Base-by-base conservation (phyloP, 64 coral and sea anemone species). In the Pocillopora verrucosa region DNA sequence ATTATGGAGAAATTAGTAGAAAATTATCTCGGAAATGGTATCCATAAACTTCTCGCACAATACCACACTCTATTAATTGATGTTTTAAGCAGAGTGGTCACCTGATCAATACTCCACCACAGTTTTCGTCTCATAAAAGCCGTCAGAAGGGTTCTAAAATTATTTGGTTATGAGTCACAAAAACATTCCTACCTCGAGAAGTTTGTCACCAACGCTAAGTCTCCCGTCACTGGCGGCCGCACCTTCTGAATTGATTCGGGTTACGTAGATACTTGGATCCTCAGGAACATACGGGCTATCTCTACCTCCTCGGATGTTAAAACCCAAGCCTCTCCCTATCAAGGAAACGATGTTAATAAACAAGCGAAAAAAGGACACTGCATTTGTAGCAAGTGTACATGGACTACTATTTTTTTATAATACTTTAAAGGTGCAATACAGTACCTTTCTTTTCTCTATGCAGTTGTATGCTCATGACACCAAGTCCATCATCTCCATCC, bases 191-290 rank as follows among this genome's bases (percentile, higher is more conserved):
- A 98, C 95, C 95, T 98, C 95, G 9, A 98, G 56, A 2, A 98
- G 92, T 34, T 91, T 92, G 76, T 95, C 97, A 4, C 97, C 97
- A 36, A 87, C 88, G 16, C 84, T 70, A 10, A 99, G 84, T 83
- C 94, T 86, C 30, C 97, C 90, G 72, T 99, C 97, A 25, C 80
- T 57, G 2, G 94, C 97, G 10, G 97, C 94, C 61, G 86, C 89
- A 11, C 97, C 97, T 30, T 95, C 94, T 34, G 74, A 80, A 20
- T 94, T 89, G 56, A 99, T 90, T 34, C 90, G 76, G 1, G 97
- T 99, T 38, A 99, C 91, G 74, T 75, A 99, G 56, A 99, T 99
- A 87, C 97, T 90, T 35, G 93, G 65, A 62, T 99, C 94, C 2
- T 88, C 90, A 0, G 97, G 97, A 17, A 99, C 67, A 59, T 95